Evolutionary conservation across 2,797 vertebrate species (phyloP), one percentile per base, ranked within the genome.

Genomic region (Cichlasoma orientale): DNA sequence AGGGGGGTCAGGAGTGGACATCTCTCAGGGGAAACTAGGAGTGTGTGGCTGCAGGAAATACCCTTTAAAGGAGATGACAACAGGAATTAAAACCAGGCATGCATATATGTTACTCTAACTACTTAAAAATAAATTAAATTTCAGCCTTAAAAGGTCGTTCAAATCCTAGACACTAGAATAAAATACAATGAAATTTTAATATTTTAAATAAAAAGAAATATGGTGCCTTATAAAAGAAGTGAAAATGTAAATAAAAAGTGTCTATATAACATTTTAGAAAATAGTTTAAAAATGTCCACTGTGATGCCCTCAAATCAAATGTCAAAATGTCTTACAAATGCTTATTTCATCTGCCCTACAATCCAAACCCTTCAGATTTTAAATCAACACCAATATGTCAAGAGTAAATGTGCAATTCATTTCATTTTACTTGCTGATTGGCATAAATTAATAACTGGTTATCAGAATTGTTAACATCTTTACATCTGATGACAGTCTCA

Each of bases 1-100:
- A 0, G 97, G 97, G 87, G 97, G 97, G 82, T 98, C 97, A 41
- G 97, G 97, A 81, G 97, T 97, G 66, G 97, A 97, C 97, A 98
- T 98, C 89, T 93, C 93, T 96, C 93, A 94, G 90, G 87, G 76
- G 85, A 88, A 88, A 82, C 81, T 57, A 82, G 90, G 85, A 88
- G 84, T 75, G 86, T 89, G 83, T 44, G 70, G 86, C 80, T 88
- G 92, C 88, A 90, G 83, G 63, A 88, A 89, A 86, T 71, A 86
- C 82, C 85, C 89, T 90, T 92, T 61, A 74, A 77, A 27, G 84
- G 18, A 83, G 33, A 52, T 0, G 14, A 25, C 1, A 69, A 50
- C 11, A 21, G 4, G 18, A 57, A 23, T 57, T 23, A 12, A 23
- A 19, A 36, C 3, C 44, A 66, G 16, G 2, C 9, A 0, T n/a